Evolutionary conservation across 2,888 invertebrate genomes (phyloP).

Genomic region (Dexiosoma caninum): DNA sequence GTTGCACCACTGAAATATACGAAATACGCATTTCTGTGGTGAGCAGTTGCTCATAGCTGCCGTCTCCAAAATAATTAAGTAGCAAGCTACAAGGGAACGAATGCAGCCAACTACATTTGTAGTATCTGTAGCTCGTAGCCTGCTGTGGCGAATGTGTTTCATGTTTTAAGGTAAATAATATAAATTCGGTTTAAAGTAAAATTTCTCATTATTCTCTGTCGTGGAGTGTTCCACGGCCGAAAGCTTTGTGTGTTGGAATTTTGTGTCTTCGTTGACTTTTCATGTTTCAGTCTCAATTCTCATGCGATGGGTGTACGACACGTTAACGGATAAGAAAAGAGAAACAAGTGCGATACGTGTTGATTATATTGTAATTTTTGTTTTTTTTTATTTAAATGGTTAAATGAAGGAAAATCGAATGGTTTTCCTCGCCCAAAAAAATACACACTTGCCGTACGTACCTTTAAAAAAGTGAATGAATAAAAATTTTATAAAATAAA

Average conservation of each 20-base stretch:
- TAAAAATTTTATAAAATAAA: slow-evolving; percentile 31
- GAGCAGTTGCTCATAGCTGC: too few species aligned
- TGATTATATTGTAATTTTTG: slow-evolving; percentile 20
- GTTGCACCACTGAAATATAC: too few species aligned
- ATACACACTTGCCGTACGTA: slow-evolving; percentile 36
- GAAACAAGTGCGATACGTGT: slow-evolving; percentile 40
- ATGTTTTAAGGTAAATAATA: too few species aligned
- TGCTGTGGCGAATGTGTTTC: too few species aligned
- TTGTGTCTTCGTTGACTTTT: neutral
- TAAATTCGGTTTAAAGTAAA: too few species aligned
- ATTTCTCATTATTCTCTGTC: neutral
- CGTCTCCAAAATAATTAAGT: too few species aligned
- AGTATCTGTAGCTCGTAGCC: too few species aligned
- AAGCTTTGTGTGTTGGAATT: slow-evolving; percentile 52
- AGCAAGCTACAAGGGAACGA: too few species aligned
- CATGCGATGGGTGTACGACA: slow-evolving; percentile 52
- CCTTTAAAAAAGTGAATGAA: slow-evolving; percentile 35
- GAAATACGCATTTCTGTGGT: too few species aligned
- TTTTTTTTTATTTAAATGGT: slow-evolving; percentile 3
- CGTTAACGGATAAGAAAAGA: slow-evolving; percentile 40
- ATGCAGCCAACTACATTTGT: too few species aligned
- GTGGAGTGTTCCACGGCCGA: neutral
- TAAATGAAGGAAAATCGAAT: slow-evolving; percentile 47
- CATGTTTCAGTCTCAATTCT: slow-evolving; percentile 55
- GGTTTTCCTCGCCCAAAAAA: slow-evolving; percentile 53